These are phyloP conservation scores for Chaetura pelagica DNA, from an alignment of 2,113 vertebrate genomes.

Conservation along the genomic window DNA sequence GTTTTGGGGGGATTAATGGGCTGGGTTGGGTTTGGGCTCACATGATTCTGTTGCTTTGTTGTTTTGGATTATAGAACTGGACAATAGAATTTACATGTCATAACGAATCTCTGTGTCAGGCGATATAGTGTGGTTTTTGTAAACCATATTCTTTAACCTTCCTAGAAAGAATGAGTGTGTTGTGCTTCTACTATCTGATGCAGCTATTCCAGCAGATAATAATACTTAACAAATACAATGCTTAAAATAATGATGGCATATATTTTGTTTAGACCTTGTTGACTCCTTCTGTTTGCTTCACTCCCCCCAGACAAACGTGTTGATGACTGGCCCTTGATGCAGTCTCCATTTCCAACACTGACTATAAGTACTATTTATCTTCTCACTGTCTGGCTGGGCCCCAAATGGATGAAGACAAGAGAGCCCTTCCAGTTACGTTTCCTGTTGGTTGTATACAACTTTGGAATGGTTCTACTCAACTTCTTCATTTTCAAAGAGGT, in stretches of 20 bases:
- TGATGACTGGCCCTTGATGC: conserved; percentile 96
- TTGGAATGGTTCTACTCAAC: conserved; percentile 98
- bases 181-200: not conserved
- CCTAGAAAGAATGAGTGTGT: not conserved
- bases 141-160: not conserved
- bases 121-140: rapidly evolving
- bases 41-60: not conserved
- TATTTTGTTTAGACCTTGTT: not conserved
- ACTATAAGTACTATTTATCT: conserved; percentile 95
- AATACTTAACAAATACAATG: not conserved
- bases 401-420: conserved; percentile 95
- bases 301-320: conserved; percentile 92
- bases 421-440: conserved; percentile 95
- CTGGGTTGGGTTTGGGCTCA: not conserved
- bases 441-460: conserved; percentile 96
- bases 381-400: conserved; percentile 95
- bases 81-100: not conserved
- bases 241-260: not conserved
- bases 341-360: conserved; percentile 91
- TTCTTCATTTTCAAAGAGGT: conserved; percentile 99
- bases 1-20: not conserved
- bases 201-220: not conserved
- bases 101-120: not conserved
- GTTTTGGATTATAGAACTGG: not conserved
- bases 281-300: conserved; percentile 33